A percentile compares a stretch with the other conserved stretches of the same genome.
Evolutionary conservation across 2,113 vertebrate genomes (phyloP).

Genomic region (Lamprologus tigripictilis): DNA sequence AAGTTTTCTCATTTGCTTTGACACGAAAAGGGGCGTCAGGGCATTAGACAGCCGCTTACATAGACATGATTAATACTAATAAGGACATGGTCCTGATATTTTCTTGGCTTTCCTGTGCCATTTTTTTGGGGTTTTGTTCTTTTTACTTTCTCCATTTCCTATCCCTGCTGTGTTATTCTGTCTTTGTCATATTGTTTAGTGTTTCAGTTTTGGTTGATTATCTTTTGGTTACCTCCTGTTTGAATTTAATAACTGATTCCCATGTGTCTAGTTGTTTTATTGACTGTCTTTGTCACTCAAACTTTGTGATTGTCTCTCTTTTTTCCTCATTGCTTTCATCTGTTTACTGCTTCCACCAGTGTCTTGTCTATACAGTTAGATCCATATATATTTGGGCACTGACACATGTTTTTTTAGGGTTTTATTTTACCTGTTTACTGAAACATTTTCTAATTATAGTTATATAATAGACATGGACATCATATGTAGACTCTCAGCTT

Average conservation of each 20-base stretch:
- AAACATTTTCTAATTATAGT: accelerated
- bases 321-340: not conserved
- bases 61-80: not conserved
- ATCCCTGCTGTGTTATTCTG: not conserved
- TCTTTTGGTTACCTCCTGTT: not conserved
- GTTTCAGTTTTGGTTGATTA: not conserved
- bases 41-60: not conserved
- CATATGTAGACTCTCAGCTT: not conserved
- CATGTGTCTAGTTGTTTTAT: not conserved
- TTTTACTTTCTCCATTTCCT: not conserved
- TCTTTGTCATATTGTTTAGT: not conserved
- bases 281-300: not conserved
- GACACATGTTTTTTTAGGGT: accelerated
- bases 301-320: not conserved
- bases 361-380: not conserved
- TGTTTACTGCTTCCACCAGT: not conserved
- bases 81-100: not conserved
- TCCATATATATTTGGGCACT: not conserved
- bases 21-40: not conserved
- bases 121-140: not conserved
- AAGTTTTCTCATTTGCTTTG: not conserved
- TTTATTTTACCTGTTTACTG: not conserved
- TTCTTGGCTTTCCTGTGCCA: not conserved
- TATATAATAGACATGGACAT: not conserved
- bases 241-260: not conserved